These are phyloP conservation scores for Thinocorus orbignyianus DNA, from an alignment of 2,113 vertebrate species.

Conservation along the genomic window DNA sequence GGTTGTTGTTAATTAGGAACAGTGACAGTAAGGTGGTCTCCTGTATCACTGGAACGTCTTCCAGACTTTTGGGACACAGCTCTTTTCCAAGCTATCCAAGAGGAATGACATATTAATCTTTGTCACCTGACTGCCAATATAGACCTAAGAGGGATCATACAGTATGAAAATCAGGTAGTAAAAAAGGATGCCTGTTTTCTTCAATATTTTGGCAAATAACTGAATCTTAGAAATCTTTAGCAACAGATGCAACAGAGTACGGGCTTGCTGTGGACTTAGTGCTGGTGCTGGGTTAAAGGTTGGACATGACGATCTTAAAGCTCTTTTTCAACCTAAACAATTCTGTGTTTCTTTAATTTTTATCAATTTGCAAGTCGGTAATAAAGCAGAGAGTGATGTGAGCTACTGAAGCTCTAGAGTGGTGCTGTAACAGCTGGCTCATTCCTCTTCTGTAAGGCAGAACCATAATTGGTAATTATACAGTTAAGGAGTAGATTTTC, in stretches of 20 bases:
- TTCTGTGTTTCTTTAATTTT: not conserved
- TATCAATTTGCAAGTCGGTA: not conserved
- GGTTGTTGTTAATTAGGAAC: constrained; percentile 44
- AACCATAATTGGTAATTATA: not conserved
- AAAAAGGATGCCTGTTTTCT: not conserved
- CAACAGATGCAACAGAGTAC: not conserved
- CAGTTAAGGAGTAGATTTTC: not conserved
- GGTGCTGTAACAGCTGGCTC: not conserved
- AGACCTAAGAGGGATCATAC: not conserved
- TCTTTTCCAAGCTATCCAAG: not conserved
- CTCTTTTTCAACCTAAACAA: not conserved
- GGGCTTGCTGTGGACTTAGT: rapidly evolving
- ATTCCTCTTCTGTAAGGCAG: not conserved
- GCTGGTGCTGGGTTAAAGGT: not conserved
- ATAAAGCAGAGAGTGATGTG: not conserved
- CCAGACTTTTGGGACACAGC: not conserved
- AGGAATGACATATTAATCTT: not conserved
- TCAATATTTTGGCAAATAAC: not conserved
- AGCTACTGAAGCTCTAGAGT: not conserved
- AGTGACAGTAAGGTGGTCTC: not conserved
- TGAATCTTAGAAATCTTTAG: not conserved
- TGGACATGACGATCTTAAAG: not conserved
- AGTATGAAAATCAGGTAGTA: not conserved
- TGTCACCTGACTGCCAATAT: not conserved
- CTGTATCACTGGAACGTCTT: not conserved